Base-by-base conservation (phyloP, 2,888 invertebrate genomes). In the Harmothoe impar region DNA sequence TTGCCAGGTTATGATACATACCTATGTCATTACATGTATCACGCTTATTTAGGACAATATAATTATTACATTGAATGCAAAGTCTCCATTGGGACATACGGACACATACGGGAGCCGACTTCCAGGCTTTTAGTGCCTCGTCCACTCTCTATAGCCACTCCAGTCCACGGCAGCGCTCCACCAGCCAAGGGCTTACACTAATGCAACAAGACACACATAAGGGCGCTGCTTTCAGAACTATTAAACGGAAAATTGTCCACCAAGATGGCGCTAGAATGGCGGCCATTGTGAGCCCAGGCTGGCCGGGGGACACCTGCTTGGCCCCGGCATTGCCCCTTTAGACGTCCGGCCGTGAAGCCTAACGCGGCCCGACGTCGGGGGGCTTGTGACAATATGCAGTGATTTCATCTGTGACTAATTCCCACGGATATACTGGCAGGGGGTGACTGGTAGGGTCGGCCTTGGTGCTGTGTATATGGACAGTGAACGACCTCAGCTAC, bases 331-430 rank as follows among this genome's bases (percentile, higher is more conserved):
- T 43, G 43, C 10, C 3, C 25, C 84, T 10, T 43, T 25, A 29
- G 25, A 43, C 84, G 29, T 17, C 51, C 33, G 12, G 84, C n/a
- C 33, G 25, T 33, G 20, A 35, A 17, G n/a, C 43, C 84, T 51
- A 51, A 84, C 51, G n/a, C n/a, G 84, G 15, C 23, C 43, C 33
- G 84, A 84, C 84, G 51, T 84, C 25, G n/a, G 35, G 25, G 43
- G 84, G 33, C 84, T 84, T 84, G 84, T 84, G 84, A 84, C 84
- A 84, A 84, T 33, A 84, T 84, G 84, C 43, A 25, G 84, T 84
- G 84, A 84, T 84, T 84, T 84, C 84, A 84, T n/a, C 84, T 84
- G 84, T 84, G 51, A 35, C 84, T 84, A 84, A 84, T 84, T 23
- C 84, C 29, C 43, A 51, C 84, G 33, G 84, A 51, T 84, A 51